Evolutionary conservation across 2,113 vertebrate species (phyloP).

Genomic region (Lipophrys pholis): DNA sequence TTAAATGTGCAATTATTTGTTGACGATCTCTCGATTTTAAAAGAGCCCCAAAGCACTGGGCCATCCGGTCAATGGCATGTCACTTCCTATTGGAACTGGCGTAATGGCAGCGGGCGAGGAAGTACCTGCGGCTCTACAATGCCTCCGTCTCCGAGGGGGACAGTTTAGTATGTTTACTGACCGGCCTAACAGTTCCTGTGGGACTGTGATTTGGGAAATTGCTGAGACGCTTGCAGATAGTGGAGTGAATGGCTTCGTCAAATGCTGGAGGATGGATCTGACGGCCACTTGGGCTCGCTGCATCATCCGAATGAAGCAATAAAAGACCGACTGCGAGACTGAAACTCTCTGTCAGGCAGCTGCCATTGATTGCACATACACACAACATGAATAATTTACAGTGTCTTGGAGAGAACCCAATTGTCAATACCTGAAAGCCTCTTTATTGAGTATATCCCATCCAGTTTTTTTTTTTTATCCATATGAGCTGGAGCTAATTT

Average conservation of each 20-base stretch:
- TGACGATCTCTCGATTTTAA: too few relatives aligned
- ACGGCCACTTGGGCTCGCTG: conserved; percentile 38
- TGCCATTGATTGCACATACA: conserved; percentile 73
- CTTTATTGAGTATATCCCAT: conserved; percentile 66
- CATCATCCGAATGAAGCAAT: conserved; percentile 55
- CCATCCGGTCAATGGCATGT: conserved; percentile 19
- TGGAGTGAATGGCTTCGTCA: conserved; percentile 55
- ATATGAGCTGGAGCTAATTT: conserved; percentile 35
- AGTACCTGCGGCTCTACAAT: conserved; percentile 58
- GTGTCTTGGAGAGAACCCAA: conserved; percentile 69
- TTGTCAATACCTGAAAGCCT: conserved; percentile 83
- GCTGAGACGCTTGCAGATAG: conserved; percentile 41
- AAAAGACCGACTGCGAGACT: conserved; percentile 46
- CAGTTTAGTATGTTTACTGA: conserved; percentile 30
- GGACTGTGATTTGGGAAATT: conserved; percentile 14
- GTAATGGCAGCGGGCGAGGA: conserved; percentile 15
- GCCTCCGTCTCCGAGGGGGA: conserved; percentile 46
- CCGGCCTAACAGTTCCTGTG: conserved; percentile 27
- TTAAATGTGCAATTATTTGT: too few relatives aligned
- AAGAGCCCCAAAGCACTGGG: not conserved
- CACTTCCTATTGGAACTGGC: conserved; percentile 44
- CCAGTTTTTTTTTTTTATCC: conserved; percentile 38
- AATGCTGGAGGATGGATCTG: conserved; percentile 36
- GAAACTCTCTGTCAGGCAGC: conserved; percentile 58
- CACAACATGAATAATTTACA: conserved; percentile 83